Base-by-base conservation (phyloP, 2,797 vertebrate species). In the Chaetodon trifasciatus region DNA sequence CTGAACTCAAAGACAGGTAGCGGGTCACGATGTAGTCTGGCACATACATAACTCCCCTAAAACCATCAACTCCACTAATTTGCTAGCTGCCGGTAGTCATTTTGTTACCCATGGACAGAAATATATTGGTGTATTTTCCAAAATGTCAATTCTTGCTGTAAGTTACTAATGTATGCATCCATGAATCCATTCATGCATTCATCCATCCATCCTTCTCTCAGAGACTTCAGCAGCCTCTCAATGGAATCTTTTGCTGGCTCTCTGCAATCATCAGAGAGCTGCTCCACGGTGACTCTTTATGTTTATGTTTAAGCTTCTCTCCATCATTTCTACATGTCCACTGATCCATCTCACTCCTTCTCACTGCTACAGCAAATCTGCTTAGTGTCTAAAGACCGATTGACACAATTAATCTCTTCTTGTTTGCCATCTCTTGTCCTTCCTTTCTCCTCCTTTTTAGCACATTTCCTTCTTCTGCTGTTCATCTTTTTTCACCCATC, bases 281-380 rank as follows among this genome's bases (percentile, higher is more conserved):
- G n/a, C 84, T 81, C 55, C 61, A 69, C 71, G 39, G 40, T 86
- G 80, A 85, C 80, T 86, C 85, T 76, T 63, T 65, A 63, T 35
- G 16, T 91, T 89, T 75, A 73, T 71, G 74, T 72, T 70, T 85
- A 87, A 88, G 81, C 87, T 68, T 83, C 84, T 90, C 85, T 89
- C 58, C 80, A 46, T 87, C 88, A 79, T 85, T 82, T 82, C 79
- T 75, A 40, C 82, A 70, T 82, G 76, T 76, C 76, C 87, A 81
- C 83, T 62, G 66, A 79, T 84, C 72, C 81, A 55, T 8, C 68
- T 90, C 88, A 75, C 19, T 74, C 76, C 64, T 61, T 55, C 69
- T 81, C 76, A 21, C 70, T 24, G 23, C 68, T 46, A 2, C 74
- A n/a, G 55, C 66, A 84, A 79, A 83, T 81, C 86, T 70, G 67